Evolutionary conservation across 2,888 invertebrate species (phyloP), one percentile per base, ranked within the genome.

Genomic region (Dicycla oo): DNA sequence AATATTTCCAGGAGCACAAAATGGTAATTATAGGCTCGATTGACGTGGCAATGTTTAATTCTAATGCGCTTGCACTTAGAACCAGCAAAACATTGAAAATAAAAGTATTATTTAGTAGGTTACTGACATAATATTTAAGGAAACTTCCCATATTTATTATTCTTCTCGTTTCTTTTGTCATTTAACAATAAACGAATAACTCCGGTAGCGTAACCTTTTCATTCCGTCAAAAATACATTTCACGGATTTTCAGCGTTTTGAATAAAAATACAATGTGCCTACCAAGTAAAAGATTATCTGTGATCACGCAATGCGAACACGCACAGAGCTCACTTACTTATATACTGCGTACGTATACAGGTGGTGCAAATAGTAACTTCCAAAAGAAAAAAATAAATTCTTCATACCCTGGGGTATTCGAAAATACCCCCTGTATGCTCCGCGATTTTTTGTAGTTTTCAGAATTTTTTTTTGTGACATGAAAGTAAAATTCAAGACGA

Each of bases 291-390:
- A 82, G 78, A 87, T 86, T 88, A 86, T 85, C 75, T 75, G n/a
- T 13, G 49, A 79, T 75, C 89, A 89, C 88, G 89, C 89, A 84
- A 88, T 75, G 60, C 40, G 69, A 47, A 75, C 86, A 86, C 87
- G 87, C 84, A 75, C 79, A 30, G 54, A 56, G 61, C 70, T 49
- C 26, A 40, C 49, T 53, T 45, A 7, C 43, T 34, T 34, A 8
- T 30, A 18, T 23, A 53, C 47, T 61, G 62, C 71, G 71, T 71
- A 75, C 47, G 26, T 63, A 47, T 47, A n/a, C n/a, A n/a, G n/a
- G n/a, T n/a, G n/a, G n/a, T n/a, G n/a, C n/a, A n/a, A n/a, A n/a
- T n/a, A n/a, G n/a, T n/a, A n/a, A n/a, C n/a, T n/a, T n/a, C n/a
- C n/a, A n/a, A n/a, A n/a, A n/a, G n/a, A n/a, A n/a, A n/a, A n/a